Percentiles rank a stretch among this genome's conserved stretches.
Conservation (phyloP, 2,113 vertebrate genomes). For the Psittacula cyanocephala region DNA sequence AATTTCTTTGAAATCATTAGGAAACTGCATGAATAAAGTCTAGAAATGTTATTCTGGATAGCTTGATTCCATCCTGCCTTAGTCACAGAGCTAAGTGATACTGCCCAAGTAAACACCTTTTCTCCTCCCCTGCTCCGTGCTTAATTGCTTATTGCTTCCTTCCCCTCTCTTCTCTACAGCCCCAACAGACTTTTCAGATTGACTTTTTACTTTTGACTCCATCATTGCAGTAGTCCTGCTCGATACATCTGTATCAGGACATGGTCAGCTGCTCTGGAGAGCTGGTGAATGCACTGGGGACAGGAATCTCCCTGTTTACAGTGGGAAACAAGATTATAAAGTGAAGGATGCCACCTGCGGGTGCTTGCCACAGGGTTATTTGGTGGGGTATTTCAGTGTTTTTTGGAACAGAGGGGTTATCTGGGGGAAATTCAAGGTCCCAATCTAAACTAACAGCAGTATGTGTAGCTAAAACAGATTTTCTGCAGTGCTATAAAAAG, state of each 20-base stretch:
- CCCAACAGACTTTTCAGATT: background rate
- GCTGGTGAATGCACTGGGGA: background rate
- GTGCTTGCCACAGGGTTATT: background rate
- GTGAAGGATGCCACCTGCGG: background rate
- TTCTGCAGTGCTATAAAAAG: background rate
- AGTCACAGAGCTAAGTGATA: background rate
- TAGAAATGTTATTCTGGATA: background rate
- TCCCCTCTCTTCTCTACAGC: background rate
- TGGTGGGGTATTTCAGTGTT: accelerated
- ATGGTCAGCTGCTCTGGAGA: background rate
- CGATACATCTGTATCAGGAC: background rate
- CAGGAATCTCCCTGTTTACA: background rate
- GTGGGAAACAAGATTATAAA: background rate
- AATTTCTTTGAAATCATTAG: background rate
- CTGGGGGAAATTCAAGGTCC: background rate
- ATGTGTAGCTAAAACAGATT: background rate
- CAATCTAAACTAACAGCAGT: background rate
- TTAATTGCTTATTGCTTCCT: background rate
- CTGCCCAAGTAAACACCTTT: background rate
- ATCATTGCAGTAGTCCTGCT: background rate
- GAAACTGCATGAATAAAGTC: background rate
- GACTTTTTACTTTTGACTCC: background rate
- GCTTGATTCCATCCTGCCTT: background rate
- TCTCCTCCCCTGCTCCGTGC: background rate
- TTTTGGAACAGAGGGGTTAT: background rate